These are phyloP conservation scores for Rhinogobius similis DNA, from an alignment of 2,113 vertebrate genomes.

Conservation along the genomic window DNA sequence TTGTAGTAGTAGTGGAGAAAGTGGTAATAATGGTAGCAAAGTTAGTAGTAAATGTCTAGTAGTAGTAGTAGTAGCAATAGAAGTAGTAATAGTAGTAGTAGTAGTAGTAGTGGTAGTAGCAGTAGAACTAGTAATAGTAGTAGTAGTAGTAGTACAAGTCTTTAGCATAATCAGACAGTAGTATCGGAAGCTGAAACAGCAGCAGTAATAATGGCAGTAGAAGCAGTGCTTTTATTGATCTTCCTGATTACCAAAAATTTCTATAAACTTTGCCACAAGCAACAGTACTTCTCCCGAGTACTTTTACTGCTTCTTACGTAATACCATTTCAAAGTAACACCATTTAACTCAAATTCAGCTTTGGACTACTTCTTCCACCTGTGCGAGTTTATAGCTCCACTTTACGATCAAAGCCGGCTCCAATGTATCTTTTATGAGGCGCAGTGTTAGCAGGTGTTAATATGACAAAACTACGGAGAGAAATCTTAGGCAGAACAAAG, in stretches of 20 bases:
- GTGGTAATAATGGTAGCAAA: no score
- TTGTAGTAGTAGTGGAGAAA: no score
- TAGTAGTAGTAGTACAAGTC: no score
- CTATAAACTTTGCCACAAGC: neutral
- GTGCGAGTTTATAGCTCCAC: constrained; percentile 32
- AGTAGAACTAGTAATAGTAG: no score
- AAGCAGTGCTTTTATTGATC: neutral
- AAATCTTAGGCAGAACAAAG: constrained; percentile 62
- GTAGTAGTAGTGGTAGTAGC: no score
- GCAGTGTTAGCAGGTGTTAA: constrained; percentile 71
- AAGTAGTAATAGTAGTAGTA: no score
- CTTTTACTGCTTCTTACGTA: neutral
- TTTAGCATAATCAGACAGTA: no score
- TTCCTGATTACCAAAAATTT: neutral
- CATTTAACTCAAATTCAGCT: neutral
- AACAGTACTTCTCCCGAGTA: neutral
- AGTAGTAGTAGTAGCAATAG: no score
- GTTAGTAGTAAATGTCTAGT: no score
- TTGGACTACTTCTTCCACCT: neutral
- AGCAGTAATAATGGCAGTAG: neutral
- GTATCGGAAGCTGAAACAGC: neutral
- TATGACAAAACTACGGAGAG: constrained; percentile 55
- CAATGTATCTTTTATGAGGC: constrained; percentile 56
- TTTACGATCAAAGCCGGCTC: constrained; percentile 46
- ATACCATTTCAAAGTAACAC: neutral